Evolutionary conservation across 2,113 vertebrate species (phyloP).

Genomic region (Pardalotus punctatus): DNA sequence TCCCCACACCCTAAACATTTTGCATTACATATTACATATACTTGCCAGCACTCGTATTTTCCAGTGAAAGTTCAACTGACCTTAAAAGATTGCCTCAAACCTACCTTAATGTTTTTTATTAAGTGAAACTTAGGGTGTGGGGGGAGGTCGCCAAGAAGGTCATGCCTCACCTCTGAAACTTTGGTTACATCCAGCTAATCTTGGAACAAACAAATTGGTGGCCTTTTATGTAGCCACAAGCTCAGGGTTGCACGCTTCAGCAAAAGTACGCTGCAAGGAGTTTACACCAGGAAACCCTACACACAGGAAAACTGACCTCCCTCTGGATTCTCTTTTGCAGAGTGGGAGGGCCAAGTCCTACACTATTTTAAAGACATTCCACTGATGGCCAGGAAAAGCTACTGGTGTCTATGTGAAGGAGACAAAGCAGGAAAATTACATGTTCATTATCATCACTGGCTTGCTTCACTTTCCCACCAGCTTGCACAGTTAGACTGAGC

Average conservation of each 20-base stretch:
- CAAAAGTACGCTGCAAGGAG: background rate
- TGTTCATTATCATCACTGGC: background rate
- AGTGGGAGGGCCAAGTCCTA: background rate
- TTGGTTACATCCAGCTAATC: constrained; percentile 11
- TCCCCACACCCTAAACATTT: constrained; percentile 62
- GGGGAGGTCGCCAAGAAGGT: constrained; percentile 15
- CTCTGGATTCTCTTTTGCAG: background rate
- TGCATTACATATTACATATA: constrained; percentile 51
- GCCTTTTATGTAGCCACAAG: constrained; percentile 5
- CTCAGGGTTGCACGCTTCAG: background rate
- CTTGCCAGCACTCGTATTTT: constrained; percentile 65
- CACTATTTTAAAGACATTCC: background rate
- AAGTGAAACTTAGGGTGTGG: constrained; percentile 20
- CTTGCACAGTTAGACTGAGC: background rate
- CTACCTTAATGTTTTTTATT: constrained; percentile 31
- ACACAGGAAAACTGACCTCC: background rate
- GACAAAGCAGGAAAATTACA: background rate
- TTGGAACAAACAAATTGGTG: constrained; percentile 8
- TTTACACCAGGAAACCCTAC: background rate
- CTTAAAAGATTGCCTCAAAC: constrained; percentile 60
- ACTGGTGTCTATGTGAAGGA: background rate
- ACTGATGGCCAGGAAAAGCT: background rate
- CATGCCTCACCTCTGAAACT: constrained; percentile 39
- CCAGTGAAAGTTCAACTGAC: constrained; percentile 63
- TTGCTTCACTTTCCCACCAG: background rate